A percentile compares a stretch with the other conserved stretches of the same genome.
Conservation (phyloP, 1,140 invertebrate genomes). For the Papilio machaon region DNA sequence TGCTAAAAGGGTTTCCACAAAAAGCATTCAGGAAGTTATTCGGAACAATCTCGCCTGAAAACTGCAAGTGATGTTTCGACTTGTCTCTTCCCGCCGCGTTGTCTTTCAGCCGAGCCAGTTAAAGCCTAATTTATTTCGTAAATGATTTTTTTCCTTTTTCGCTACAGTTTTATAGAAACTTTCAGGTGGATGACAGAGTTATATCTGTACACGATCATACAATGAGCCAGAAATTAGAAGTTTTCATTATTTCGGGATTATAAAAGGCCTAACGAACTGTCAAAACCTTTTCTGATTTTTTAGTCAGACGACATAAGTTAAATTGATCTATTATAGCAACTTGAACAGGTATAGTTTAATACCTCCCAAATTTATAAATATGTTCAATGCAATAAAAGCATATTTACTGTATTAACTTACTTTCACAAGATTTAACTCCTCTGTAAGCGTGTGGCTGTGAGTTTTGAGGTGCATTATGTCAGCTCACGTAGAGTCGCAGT, state of each 20-base stretch:
- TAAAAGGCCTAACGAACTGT: neutral
- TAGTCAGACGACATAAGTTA: too few species aligned
- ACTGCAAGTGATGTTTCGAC: slow-evolving; percentile 33
- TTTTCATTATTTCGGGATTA: neutral
- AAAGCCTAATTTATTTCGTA: slow-evolving; percentile 26
- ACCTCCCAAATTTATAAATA: too few species aligned
- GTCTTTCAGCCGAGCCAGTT: slow-evolving; percentile 16
- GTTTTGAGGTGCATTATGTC: slow-evolving; percentile 53
- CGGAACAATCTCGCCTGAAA: slow-evolving; percentile 40
- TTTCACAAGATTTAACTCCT: neutral
- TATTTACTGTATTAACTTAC: neutral
- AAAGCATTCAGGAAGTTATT: slow-evolving; percentile 27
- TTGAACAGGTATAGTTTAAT: too few species aligned
- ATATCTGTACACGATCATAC: neutral
- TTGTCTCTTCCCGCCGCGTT: slow-evolving; percentile 34
- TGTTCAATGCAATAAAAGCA: too few species aligned
- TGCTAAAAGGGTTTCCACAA: slow-evolving; percentile 33
- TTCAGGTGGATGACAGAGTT: neutral
- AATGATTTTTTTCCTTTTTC: slow-evolving; percentile 1
- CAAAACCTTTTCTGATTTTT: neutral
- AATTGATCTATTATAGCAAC: too few species aligned
- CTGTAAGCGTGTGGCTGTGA: neutral
- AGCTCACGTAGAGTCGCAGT: slow-evolving; percentile 38
- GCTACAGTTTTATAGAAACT: slow-evolving; percentile 15
- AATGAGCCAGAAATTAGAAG: neutral